Conservation (phyloP, 2,113 vertebrate species). For the Centrocercus urophasianus region DNA sequence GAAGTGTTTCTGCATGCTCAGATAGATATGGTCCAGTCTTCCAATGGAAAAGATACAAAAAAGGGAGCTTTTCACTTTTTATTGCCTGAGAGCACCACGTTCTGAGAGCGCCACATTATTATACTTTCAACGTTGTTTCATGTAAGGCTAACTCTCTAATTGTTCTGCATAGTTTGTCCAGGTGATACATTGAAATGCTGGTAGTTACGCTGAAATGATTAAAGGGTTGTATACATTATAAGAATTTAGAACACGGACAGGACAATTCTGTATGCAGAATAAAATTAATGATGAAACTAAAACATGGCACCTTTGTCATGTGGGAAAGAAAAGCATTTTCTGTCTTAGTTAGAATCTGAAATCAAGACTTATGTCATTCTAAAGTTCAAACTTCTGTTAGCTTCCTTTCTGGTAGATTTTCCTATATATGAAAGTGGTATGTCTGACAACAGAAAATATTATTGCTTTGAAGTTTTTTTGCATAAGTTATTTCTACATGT, state of each 20-base stretch:
- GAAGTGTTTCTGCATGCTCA: not conserved
- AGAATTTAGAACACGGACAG: not conserved
- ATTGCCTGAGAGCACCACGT: not conserved
- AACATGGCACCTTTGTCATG: not conserved
- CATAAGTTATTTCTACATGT: not conserved
- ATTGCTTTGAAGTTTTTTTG: not conserved
- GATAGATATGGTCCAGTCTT: not conserved
- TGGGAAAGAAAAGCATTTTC: not conserved
- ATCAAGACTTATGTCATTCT: not conserved
- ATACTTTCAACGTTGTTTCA: not conserved
- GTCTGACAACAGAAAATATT: not conserved
- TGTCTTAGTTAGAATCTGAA: not conserved
- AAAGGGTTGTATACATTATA: not conserved
- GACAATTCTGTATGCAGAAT: not conserved
- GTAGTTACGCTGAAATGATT: not conserved
- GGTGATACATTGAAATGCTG: not conserved
- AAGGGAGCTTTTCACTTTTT: not conserved
- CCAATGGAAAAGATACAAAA: not conserved
- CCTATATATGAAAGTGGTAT: not conserved
- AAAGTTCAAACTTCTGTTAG: not conserved
- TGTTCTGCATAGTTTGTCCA: fast-evolving
- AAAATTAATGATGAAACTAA: not conserved
- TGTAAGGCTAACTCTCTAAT: not conserved
- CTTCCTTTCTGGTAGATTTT: not conserved
- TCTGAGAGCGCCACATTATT: not conserved